Conservation (phyloP, 2,888 invertebrate species). For the Macrophya alboannulata region DNA sequence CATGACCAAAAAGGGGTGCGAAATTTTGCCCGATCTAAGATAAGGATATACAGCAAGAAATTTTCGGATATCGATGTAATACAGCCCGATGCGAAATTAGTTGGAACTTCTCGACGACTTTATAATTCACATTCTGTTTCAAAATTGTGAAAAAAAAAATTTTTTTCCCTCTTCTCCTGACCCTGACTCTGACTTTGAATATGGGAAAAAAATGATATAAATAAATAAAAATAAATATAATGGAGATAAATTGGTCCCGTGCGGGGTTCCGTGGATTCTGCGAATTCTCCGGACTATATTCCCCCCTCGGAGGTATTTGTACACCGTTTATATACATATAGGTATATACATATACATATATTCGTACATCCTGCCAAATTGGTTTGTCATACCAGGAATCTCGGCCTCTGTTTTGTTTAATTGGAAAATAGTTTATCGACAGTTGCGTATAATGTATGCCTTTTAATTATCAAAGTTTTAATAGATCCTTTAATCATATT, state of each 20-base stretch:
- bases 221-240: slow-evolving; percentile 3
- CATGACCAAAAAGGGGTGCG: background rate
- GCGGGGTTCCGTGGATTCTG: background rate
- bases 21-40: background rate
- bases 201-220: background rate
- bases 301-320: background rate
- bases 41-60: background rate
- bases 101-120: background rate
- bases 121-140: background rate
- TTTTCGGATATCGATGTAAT: background rate
- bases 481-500: background rate
- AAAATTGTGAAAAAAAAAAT: background rate
- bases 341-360: no score
- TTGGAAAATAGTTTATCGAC: slow-evolving; percentile 41
- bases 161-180: background rate
- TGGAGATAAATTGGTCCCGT: slow-evolving; percentile 17
- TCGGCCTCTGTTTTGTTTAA: slow-evolving; percentile 24
- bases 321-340: background rate
- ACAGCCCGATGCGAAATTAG: background rate
- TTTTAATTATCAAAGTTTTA: slow-evolving; percentile 13
- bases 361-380: background rate
- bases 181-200: background rate
- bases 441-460: background rate
- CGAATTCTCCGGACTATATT: slow-evolving; percentile 13
- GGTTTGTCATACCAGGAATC: slow-evolving; percentile 28